These are phyloP conservation scores for Chionis minor DNA, from an alignment of 2,113 vertebrate species.

Conservation along the genomic window DNA sequence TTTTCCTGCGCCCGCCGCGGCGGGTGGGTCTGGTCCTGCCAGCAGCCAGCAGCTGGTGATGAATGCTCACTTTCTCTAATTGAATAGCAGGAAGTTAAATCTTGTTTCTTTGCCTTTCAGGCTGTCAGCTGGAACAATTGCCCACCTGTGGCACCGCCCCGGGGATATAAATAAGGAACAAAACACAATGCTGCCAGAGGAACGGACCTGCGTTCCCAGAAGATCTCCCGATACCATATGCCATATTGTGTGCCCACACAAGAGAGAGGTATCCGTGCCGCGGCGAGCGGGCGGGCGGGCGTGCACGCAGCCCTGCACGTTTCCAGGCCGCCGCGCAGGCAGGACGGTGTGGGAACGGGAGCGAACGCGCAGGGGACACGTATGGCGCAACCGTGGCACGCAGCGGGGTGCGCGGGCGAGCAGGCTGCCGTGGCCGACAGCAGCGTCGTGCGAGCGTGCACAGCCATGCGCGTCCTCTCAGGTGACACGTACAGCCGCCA, in stretches of 20 bases:
- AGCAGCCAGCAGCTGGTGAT: conserved; percentile 46
- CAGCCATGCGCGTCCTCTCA: not conserved
- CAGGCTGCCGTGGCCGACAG: too few species aligned
- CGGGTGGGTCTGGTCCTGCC: not conserved
- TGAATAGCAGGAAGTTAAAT: conserved; percentile 59
- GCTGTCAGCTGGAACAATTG: conserved; percentile 55
- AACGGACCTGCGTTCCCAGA: not conserved
- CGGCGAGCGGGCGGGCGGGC: not conserved
- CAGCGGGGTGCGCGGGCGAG: not conserved
- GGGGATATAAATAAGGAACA: conserved; percentile 33
- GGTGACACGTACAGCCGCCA: not conserved
- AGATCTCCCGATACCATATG: not conserved
- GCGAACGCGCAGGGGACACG: rapidly evolving
- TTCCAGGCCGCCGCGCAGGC: not conserved
- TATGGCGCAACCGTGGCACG: rapidly evolving
- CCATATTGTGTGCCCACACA: not conserved
- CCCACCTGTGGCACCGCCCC: conserved; percentile 61
- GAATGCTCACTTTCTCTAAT: conserved; percentile 48
- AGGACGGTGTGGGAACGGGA: not conserved
- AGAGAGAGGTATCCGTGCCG: not conserved
- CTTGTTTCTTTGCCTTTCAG: conserved; percentile 16
- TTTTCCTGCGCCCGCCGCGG: not conserved
- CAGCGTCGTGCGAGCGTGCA: rapidly evolving
- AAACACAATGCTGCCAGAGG: not conserved
- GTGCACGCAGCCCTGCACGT: not conserved